Evolutionary conservation across 2,113 vertebrate species (phyloP), one percentile per base, ranked within the genome.

Genomic region (Psittacus erithacus): DNA sequence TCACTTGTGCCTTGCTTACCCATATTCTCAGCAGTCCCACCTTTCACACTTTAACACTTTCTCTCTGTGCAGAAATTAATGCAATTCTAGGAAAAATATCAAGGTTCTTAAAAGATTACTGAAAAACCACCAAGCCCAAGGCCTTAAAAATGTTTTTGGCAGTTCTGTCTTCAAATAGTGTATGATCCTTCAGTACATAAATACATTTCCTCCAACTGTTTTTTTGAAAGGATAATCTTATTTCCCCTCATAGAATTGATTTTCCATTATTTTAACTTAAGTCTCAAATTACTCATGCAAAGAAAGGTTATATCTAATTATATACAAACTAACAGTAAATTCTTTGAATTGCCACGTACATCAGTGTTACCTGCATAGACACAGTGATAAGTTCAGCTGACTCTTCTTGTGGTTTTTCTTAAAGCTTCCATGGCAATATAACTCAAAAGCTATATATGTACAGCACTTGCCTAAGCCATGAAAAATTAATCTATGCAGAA

Each of bases 91-190:
- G 20, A 35, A 75, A 91, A 91, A 79, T 41, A 74, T 25, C 16
- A 76, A 65, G 5, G 5, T 18, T 63, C 19, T 73, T 62, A 25
- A 62, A 60, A 89, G 35, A n/a, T 41, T 24, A 33, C 35, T 38
- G 7, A n/a, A 59, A 46, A 13, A 17, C 1, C 0, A 2, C 7
- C 10, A 22, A 79, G 63, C 0, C 2, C 8, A 35, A 79, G 47
- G 13, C 19, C 8, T 75, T 63, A 39, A 75, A 80, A 68, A 60
- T 38, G 2, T 43, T 59, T 83, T 52, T 74, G 22, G 18, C 38
- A 88, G 28, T 22, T 80, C 44, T 77, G 16, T 77, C 49, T 28
- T 78, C 39, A 87, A 82, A 75, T 55, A 71, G 41, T 25, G 6
- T 24, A 10, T 5, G 17, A 69, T 27, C 8, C 11, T 62, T 77